Percentiles rank a stretch among this genome's conserved stretches.
Conservation (phyloP, 92 coral and sea anemone species). For the Parazoanthus atlanticus region DNA sequence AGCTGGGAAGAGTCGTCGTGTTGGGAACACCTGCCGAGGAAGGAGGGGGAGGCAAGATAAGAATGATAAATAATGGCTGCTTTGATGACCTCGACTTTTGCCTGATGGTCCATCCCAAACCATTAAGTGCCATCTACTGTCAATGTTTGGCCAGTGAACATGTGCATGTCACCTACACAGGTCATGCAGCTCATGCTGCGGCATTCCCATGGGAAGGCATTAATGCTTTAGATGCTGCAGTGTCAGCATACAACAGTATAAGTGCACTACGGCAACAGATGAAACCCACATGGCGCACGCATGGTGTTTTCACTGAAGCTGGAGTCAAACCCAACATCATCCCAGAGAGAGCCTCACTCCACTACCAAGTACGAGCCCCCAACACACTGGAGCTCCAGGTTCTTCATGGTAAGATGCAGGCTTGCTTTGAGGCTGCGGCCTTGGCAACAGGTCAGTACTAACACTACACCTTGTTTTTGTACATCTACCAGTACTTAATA, state of each 20-base stretch:
- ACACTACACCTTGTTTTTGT: too few relatives aligned
- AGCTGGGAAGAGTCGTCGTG: constrained; percentile 82
- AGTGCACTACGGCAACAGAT: constrained; percentile 93
- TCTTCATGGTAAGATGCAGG: constrained; percentile 65
- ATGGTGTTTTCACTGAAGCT: constrained; percentile 89
- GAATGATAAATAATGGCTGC: constrained; percentile 84
- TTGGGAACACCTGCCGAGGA: constrained; percentile 99
- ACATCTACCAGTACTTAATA: too few relatives aligned
- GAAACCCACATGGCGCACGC: constrained; percentile 92
- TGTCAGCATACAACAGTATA: constrained; percentile 82
- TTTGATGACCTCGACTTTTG: constrained; percentile 90
- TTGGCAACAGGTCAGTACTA: constrained; percentile 78
- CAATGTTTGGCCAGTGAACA: constrained; percentile 69
- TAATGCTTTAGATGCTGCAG: constrained; percentile 96
- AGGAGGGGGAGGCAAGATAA: constrained; percentile 88
- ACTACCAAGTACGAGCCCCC: constrained; percentile 76
- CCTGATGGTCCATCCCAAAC: constrained; percentile 94
- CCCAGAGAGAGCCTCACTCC: constrained; percentile 77
- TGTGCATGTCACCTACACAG: constrained; percentile 70
- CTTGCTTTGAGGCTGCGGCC: constrained; percentile 86
- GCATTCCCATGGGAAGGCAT: constrained; percentile 96
- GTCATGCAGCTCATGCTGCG: constrained; percentile 88
- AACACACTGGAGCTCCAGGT: constrained; percentile 68
- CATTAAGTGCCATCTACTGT: constrained; percentile 75
- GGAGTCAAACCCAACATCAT: constrained; percentile 86